These are phyloP conservation scores for Camponotus floridanus DNA, from an alignment of 1,140 invertebrate species.

Conservation along the genomic window DNA sequence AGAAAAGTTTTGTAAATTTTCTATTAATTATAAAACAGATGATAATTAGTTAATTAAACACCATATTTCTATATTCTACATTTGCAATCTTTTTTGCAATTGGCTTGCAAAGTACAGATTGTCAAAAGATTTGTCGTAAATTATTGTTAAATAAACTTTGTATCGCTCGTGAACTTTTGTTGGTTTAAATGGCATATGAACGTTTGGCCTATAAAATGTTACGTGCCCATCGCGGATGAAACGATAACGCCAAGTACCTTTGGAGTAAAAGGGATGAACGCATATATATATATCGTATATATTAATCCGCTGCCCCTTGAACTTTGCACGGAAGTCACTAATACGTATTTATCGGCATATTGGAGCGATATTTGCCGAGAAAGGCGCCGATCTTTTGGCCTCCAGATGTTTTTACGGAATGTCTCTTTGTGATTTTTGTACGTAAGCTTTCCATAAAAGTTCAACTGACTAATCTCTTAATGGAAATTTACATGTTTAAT, in stretches of 20 bases:
- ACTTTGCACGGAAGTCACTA: conserved; percentile 71
- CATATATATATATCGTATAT: conserved; percentile 44
- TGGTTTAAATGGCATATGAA: conserved; percentile 39
- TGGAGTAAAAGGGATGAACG: conserved; percentile 61
- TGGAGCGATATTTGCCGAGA: conserved; percentile 30
- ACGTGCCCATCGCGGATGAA: conserved; percentile 48
- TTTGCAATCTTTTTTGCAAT: background rate
- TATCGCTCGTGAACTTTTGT: conserved; percentile 11
- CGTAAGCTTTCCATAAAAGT: background rate
- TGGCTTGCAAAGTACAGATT: conserved; percentile 4
- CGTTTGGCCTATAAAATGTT: conserved; percentile 60
- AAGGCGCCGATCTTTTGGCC: background rate
- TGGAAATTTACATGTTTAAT: background rate
- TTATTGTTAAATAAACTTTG: conserved; percentile 25
- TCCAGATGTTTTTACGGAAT: conserved; percentile 13
- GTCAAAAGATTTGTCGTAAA: conserved; percentile 15
- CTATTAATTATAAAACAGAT: background rate
- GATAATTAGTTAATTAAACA: background rate
- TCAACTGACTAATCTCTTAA: background rate
- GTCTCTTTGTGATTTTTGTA: background rate
- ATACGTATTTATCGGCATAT: conserved; percentile 66
- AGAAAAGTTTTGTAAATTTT: background rate
- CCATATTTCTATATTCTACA: background rate
- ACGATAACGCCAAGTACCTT: conserved; percentile 44
- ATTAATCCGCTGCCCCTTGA: conserved; percentile 75